A percentile compares a stretch with the other conserved stretches of the same genome.
These are phyloP conservation scores for Sarcophaga peregrina DNA, from an alignment of 1,140 invertebrate genomes.

Conservation along the genomic window DNA sequence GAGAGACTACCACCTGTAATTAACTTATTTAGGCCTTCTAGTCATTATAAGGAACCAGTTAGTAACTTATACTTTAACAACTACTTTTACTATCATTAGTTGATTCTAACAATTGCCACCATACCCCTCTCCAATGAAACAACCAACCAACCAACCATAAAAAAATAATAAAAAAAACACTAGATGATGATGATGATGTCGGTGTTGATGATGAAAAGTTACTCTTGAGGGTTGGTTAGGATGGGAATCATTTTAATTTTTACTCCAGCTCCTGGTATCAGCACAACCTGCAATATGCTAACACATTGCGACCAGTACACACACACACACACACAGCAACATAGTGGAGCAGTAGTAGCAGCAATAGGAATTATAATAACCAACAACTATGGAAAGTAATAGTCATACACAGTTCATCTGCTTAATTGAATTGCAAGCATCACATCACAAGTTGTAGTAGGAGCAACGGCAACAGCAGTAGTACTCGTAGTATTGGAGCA, in stretches of 20 bases:
- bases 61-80: not conserved
- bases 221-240: no score
- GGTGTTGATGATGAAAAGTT: no score
- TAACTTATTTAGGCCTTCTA: slow-evolving; percentile 26
- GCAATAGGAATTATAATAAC: no score
- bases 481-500: not conserved
- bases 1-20: slow-evolving; percentile 21
- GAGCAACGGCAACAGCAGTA: not conserved
- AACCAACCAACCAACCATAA: no score
- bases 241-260: no score
- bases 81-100: not conserved
- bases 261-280: no score
- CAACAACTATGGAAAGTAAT: no score
- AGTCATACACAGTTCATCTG: not conserved
- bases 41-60: slow-evolving; percentile 6
- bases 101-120: not conserved
- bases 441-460: not conserved
- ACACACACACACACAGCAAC: not conserved
- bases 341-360: no score
- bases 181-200: no score
- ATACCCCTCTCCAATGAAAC: no score
- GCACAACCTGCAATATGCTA: not conserved
- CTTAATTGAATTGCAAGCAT: slow-evolving; percentile 17
- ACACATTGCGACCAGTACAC: not conserved
- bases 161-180: no score